phyloP scores from a whole-genome alignment of 2,113 vertebrate species.

The Haemorhous mexicanus region DNA sequence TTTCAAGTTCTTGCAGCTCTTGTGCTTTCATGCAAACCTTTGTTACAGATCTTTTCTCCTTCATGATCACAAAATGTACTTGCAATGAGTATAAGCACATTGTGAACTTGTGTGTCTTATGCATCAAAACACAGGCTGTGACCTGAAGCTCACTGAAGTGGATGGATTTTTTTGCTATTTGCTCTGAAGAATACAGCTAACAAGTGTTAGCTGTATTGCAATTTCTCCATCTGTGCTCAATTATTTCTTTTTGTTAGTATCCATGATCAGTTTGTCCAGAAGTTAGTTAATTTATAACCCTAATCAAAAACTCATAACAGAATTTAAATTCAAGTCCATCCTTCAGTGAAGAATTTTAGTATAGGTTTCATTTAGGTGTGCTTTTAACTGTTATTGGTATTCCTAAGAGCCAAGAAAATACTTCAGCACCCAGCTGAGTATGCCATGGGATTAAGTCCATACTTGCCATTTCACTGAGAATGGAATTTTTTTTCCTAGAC shows the following conservation, averaged over 20 bases:
- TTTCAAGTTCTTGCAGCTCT: neutral
- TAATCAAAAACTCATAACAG: neutral
- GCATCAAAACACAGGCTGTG: neutral
- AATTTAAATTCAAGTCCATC: neutral
- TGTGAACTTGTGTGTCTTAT: neutral
- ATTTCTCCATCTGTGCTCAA: neutral
- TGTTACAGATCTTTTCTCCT: neutral
- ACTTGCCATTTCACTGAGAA: neutral
- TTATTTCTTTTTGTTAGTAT: neutral
- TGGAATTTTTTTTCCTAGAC: neutral
- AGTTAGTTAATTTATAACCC: neutral
- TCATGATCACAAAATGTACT: neutral
- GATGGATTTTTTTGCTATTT: neutral
- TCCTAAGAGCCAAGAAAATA: neutral
- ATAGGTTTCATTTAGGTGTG: neutral
- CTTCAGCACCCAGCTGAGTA: neutral
- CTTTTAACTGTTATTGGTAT: neutral
- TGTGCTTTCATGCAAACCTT: neutral
- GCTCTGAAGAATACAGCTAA: neutral
- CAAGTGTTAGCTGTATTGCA: neutral
- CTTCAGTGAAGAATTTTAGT: neutral
- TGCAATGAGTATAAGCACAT: neutral
- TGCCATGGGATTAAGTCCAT: neutral
- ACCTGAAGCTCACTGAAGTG: neutral
- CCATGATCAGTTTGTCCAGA: neutral